These are phyloP conservation scores for Adelognathus sp. DNA, from an alignment of 2,888 invertebrate genomes.

Conservation along the genomic window DNA sequence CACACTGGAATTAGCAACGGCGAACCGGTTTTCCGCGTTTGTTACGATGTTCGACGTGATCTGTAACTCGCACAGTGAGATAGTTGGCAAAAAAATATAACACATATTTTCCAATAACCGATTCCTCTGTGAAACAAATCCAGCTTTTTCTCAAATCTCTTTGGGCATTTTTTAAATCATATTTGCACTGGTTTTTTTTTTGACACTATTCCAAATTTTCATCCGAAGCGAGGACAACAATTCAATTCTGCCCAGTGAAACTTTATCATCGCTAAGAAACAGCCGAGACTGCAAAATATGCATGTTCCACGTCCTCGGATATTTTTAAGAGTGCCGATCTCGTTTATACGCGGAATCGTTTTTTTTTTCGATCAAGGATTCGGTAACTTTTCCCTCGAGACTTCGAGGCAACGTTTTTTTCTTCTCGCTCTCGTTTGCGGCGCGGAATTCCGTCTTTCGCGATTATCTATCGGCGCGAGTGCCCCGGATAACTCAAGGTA, in stretches of 20 bases:
- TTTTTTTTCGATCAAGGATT: constrained; percentile 24
- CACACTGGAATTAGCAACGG: neutral
- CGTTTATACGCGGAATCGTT: neutral
- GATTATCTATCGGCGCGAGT: constrained; percentile 14
- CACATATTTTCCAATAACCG: neutral
- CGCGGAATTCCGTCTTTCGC: neutral
- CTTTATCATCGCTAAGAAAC: no score
- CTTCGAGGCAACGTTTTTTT: constrained; percentile 5
- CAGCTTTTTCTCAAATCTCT: no score
- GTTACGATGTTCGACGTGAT: neutral
- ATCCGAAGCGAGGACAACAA: no score
- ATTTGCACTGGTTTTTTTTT: no score
- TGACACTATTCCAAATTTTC: no score
- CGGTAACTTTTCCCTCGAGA: constrained; percentile 5
- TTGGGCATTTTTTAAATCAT: no score
- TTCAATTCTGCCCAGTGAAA: no score
- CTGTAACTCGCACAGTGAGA: neutral
- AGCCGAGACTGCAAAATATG: neutral
- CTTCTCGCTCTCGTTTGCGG: neutral
- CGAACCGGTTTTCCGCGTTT: neutral
- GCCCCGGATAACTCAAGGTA: constrained; percentile 30
- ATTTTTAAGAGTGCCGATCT: neutral
- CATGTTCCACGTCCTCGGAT: constrained; percentile 12
- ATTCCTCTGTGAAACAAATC: no score
- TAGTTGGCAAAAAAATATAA: neutral